phyloP scores from a whole-genome alignment of 2,113 vertebrate species.

The Podocnemis expansa region DNA sequence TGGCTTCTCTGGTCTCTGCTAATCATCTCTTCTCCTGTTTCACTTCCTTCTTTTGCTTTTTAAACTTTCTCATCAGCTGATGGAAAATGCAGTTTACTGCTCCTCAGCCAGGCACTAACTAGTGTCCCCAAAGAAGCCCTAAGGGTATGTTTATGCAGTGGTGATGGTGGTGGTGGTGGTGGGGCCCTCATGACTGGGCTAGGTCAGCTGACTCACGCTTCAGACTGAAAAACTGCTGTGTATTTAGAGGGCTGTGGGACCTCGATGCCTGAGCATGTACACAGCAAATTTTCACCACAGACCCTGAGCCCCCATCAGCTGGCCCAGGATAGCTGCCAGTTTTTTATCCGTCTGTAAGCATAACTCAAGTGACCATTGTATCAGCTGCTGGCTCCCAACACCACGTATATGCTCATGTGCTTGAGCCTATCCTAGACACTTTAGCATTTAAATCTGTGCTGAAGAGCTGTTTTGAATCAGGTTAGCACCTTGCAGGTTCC shows the following conservation, averaged over 20 bases:
- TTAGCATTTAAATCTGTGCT: not conserved
- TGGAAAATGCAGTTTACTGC: not conserved
- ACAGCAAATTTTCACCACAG: not conserved
- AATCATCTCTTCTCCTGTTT: not conserved
- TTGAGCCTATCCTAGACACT: not conserved
- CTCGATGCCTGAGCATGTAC: not conserved
- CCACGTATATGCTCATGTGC: not conserved
- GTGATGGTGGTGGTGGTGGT: too few species aligned
- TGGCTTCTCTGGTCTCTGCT: not conserved
- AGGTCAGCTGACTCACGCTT: not conserved
- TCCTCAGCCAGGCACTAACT: not conserved
- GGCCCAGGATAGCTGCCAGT: not conserved
- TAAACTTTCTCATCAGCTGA: not conserved
- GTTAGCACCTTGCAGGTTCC: not conserved
- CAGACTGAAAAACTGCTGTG: not conserved
- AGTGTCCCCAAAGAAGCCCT: not conserved
- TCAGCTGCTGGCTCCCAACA: not conserved
- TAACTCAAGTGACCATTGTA: not conserved
- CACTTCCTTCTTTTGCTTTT: not conserved
- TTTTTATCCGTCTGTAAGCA: not conserved
- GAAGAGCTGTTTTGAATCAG: not conserved
- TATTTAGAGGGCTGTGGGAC: not conserved
- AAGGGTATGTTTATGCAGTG: not conserved
- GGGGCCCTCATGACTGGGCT: too few species aligned
- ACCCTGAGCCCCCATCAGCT: not conserved